A percentile compares a stretch with the other conserved stretches of the same genome.
These are phyloP conservation scores for Balanococcus diminutus DNA, from an alignment of 2,888 invertebrate genomes.

Conservation along the genomic window DNA sequence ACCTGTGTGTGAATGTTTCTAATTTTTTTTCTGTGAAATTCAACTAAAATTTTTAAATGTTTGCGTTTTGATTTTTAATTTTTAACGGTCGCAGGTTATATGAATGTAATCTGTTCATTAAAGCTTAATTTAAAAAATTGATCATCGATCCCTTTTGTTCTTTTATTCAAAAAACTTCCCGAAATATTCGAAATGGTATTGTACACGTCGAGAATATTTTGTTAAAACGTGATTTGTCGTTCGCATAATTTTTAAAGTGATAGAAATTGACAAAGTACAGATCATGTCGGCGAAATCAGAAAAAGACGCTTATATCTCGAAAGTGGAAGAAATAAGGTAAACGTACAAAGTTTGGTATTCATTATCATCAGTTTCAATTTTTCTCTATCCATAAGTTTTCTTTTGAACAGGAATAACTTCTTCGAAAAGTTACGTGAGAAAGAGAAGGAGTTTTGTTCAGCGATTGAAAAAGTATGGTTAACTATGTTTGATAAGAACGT, in stretches of 20 bases:
- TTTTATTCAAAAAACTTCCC: too few relatives aligned
- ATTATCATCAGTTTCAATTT: background rate
- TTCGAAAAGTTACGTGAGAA: conserved; percentile 1
- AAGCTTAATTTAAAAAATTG: too few relatives aligned
- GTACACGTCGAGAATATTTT: background rate
- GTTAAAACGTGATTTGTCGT: background rate
- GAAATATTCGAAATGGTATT: background rate
- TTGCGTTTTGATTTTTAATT: too few relatives aligned
- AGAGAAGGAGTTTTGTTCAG: background rate
- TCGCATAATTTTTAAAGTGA: background rate
- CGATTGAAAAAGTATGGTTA: conserved; percentile 43
- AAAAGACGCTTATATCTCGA: background rate
- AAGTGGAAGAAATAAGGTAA: conserved; percentile 9
- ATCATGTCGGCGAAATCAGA: background rate
- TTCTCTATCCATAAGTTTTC: background rate
- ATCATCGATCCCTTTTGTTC: too few relatives aligned
- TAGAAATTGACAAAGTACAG: background rate
- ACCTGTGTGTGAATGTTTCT: too few relatives aligned
- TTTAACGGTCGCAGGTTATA: too few relatives aligned
- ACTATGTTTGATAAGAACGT: conserved; percentile 35
- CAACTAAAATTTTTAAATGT: too few relatives aligned
- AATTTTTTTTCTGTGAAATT: too few relatives aligned
- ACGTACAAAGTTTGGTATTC: background rate
- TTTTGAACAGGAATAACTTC: background rate
- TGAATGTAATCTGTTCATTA: too few relatives aligned